These are phyloP conservation scores for Nerophis lumbriciformis DNA, from an alignment of 2,113 vertebrate genomes.

Conservation along the genomic window DNA sequence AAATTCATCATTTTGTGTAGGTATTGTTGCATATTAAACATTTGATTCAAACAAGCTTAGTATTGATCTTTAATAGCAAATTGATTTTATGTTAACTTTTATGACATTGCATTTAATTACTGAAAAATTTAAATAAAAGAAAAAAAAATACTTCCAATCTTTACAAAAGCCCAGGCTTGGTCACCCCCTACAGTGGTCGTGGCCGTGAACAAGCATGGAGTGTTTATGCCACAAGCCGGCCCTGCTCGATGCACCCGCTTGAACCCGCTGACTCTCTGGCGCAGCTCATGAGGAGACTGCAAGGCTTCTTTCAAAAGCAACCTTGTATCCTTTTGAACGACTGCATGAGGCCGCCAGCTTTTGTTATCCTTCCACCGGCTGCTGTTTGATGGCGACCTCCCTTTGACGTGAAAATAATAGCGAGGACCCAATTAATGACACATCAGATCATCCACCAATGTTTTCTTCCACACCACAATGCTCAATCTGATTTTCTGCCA, in stretches of 20 bases:
- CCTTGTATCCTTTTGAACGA: conserved; percentile 49
- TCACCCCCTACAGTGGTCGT: no score
- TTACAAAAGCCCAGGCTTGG: no score
- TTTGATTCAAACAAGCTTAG: no score
- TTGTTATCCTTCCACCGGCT: conserved; percentile 40
- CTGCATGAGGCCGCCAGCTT: conserved; percentile 37
- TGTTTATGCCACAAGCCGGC: no score
- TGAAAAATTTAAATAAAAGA: no score
- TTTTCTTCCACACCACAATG: conserved; percentile 8
- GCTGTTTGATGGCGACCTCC: conserved; percentile 39
- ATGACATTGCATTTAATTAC: no score
- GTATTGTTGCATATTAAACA: no score
- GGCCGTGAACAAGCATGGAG: no score
- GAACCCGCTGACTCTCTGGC: conserved; percentile 19
- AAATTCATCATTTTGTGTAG: no score
- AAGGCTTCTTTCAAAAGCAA: conserved; percentile 53
- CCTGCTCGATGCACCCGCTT: conserved; percentile 21
- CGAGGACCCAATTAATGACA: conserved; percentile 46
- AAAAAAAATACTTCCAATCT: no score
- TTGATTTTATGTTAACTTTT: no score
- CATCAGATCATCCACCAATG: conserved; percentile 22
- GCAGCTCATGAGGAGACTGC: conserved; percentile 37
- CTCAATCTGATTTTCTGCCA: conserved; percentile 12
- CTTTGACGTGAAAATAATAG: conserved; percentile 37
- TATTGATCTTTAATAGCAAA: no score